These are phyloP conservation scores for Sycobia sp. DNA, from an alignment of 1,140 invertebrate species.

Conservation along the genomic window DNA sequence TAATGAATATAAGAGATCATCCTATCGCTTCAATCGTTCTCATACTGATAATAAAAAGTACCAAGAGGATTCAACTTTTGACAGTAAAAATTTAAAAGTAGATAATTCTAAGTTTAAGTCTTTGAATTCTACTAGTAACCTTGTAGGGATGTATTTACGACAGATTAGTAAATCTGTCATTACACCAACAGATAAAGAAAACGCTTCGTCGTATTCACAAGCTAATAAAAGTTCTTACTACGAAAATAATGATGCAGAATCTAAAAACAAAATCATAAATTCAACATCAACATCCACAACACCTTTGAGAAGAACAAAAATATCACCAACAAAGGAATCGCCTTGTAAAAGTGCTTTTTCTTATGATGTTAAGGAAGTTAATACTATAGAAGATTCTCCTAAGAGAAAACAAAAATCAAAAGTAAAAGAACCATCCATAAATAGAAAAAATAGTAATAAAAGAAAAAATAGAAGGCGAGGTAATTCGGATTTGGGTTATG, in stretches of 20 bases:
- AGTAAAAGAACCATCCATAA: conserved; percentile 7
- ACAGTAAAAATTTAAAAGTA: not conserved
- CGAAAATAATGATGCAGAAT: conserved; percentile 1
- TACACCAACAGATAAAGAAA: conserved; percentile 47
- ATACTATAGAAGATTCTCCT: conserved; percentile 15
- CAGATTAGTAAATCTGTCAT: conserved; percentile 53
- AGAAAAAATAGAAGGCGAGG: conserved; percentile 22
- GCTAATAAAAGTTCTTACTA: conserved; percentile 34
- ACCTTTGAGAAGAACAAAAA: conserved; percentile 55
- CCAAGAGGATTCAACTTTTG: not conserved
- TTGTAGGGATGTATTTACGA: conserved; percentile 51
- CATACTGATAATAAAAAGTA: conserved; percentile 3
- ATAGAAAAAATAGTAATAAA: conserved; percentile 27
- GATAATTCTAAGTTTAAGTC: conserved; percentile 45
- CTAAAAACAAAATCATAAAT: conserved; percentile 35
- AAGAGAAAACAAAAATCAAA: conserved; percentile 27
- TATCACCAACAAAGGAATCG: conserved; percentile 57
- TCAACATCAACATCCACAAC: conserved; percentile 30
- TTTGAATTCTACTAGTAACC: conserved; percentile 39
- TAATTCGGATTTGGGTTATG: conserved; percentile 30
- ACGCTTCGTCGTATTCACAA: conserved; percentile 36
- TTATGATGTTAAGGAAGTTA: conserved; percentile 27
- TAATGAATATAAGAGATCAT: conserved; percentile 30
- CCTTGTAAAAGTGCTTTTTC: conserved; percentile 48
- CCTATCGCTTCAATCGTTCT: conserved; percentile 25